These are phyloP conservation scores for Megaceryle alcyon DNA, from an alignment of 2,797 vertebrate genomes.

Conservation along the genomic window DNA sequence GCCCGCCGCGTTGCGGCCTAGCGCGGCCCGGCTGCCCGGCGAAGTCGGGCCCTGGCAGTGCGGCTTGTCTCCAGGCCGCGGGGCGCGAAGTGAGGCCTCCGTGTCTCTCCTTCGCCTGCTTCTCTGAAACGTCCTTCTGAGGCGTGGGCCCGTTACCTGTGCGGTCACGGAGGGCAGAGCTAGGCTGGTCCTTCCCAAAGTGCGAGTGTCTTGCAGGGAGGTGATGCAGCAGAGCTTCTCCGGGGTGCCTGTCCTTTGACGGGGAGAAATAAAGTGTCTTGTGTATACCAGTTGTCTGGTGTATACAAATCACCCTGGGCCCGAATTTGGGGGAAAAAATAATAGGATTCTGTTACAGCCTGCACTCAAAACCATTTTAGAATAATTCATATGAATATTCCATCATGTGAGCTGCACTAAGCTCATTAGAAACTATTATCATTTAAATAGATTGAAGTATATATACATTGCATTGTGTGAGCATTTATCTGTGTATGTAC, in stretches of 20 bases:
- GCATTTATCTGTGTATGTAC: not conserved
- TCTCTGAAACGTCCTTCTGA: rapidly evolving
- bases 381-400: not conserved
- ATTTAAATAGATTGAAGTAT: not conserved
- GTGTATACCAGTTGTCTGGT: too few species aligned
- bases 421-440: not conserved
- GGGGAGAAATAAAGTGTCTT: not conserved
- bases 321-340: rapidly evolving
- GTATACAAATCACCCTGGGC: too few species aligned
- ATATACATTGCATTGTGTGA: not conserved
- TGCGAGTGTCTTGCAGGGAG: not conserved
- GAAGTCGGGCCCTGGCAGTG: not conserved
- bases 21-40: not conserved
- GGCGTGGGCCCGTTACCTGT: rapidly evolving
- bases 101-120: not conserved
- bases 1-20: not conserved
- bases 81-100: not conserved
- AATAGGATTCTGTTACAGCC: not conserved
- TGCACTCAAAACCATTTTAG: not conserved
- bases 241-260: rapidly evolving
- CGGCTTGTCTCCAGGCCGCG: not conserved
- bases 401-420: not conserved
- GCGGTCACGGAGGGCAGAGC: not conserved
- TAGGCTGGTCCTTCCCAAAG: rapidly evolving
- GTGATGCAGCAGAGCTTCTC: rapidly evolving